Percentiles rank a stretch among this genome's conserved stretches.
Evolutionary conservation across 2,888 invertebrate genomes (phyloP).

Genomic region (Endotricha flammealis): DNA sequence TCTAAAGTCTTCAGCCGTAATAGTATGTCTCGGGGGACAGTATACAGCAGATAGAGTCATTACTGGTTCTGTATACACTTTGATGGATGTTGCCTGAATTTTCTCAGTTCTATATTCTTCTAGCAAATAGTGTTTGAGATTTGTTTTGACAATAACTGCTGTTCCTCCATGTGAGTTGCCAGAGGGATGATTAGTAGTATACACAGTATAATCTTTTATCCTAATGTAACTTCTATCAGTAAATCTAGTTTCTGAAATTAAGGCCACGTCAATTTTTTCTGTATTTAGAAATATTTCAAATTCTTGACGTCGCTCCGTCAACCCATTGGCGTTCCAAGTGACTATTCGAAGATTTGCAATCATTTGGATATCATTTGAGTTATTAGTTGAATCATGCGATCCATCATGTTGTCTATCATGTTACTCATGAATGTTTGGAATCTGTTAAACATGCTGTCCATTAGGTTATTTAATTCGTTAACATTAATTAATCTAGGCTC

Average conservation of each 20-base stretch:
- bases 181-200: conserved; percentile 20
- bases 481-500: too few species aligned
- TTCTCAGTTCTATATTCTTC: conserved; percentile 13
- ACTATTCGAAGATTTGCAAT: conserved; percentile 6
- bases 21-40: conserved; percentile 19
- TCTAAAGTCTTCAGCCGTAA: conserved; percentile 12
- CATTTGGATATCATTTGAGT: conserved; percentile 11
- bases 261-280: conserved; percentile 19
- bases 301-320: conserved; percentile 19
- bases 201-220: conserved; percentile 13
- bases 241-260: conserved; percentile 24
- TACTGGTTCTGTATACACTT: conserved; percentile 10
- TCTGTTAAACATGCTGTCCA: conserved; percentile 13
- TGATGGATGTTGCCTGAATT: conserved; percentile 17
- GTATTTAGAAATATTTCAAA: conserved; percentile 15
- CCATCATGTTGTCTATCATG: conserved; percentile 17
- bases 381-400: conserved; percentile 18
- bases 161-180: conserved; percentile 22
- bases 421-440: conserved; percentile 10
- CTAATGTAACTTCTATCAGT: conserved; percentile 15
- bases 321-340: conserved; percentile 20
- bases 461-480: too few species aligned
- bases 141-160: conserved; percentile 18
- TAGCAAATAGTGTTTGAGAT: conserved; percentile 17
- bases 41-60: conserved; percentile 16